phyloP scores from a whole-genome alignment of 2,797 vertebrate genomes.

The Hapalemur alaotrensis region DNA sequence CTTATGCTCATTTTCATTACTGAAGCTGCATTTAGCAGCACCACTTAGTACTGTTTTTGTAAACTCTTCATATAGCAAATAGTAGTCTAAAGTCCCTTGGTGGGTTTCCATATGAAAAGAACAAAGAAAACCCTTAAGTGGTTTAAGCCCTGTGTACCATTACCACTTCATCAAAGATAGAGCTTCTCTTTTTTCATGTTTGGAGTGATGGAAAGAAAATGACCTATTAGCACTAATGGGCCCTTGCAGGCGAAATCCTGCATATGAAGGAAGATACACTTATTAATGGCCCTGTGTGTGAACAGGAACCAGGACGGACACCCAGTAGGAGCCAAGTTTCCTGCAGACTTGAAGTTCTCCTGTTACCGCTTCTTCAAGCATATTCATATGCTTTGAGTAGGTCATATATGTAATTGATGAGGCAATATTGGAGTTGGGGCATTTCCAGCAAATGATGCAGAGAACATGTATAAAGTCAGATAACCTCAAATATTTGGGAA shows the following conservation, averaged over 20 bases:
- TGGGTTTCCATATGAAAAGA: constrained; percentile 15
- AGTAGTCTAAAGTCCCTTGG: neutral
- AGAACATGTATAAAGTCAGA: neutral
- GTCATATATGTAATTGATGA: neutral
- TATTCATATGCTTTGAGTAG: neutral
- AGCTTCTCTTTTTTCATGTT: constrained; percentile 57
- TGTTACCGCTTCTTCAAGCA: neutral
- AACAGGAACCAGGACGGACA: neutral
- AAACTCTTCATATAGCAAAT: neutral
- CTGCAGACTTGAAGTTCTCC: neutral
- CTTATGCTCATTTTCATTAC: constrained; percentile 41
- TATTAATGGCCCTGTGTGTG: neutral
- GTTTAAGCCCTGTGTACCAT: constrained; percentile 23
- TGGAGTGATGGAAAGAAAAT: constrained; percentile 39
- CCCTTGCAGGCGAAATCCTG: neutral
- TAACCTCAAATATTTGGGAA: neutral
- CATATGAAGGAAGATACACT: neutral
- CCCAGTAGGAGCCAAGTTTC: neutral
- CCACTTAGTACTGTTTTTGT: constrained; percentile 5
- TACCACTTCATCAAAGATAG: constrained; percentile 62
- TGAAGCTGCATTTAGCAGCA: constrained; percentile 31
- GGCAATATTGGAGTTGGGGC: neutral
- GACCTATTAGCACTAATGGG: constrained; percentile 64
- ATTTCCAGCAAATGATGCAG: neutral
- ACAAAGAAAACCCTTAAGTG: constrained; percentile 63